Conservation (phyloP, 2,113 vertebrate genomes). For the Etheostoma cragini region DNA sequence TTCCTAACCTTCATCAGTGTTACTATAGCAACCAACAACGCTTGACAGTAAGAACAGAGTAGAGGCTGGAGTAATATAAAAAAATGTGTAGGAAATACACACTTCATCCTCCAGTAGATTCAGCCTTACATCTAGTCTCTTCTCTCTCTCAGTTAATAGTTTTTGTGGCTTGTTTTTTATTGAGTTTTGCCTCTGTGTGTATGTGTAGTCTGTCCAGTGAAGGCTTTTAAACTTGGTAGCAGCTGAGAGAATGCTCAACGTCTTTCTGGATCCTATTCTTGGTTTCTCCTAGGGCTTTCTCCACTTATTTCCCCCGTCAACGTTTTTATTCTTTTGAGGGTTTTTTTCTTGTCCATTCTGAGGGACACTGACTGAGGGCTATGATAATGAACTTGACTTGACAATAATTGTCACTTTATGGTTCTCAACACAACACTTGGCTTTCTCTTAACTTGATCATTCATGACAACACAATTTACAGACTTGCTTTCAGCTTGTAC, state of each 20-base stretch:
- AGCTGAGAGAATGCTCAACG: not conserved
- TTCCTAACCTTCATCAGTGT: not conserved
- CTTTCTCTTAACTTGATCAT: not conserved
- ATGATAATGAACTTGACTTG: not conserved
- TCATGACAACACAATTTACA: not conserved
- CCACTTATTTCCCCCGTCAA: not conserved
- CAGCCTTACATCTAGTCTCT: not conserved
- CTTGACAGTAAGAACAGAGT: not conserved
- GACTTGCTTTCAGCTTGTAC: not conserved
- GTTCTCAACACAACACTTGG: not conserved
- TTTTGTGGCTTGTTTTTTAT: not conserved
- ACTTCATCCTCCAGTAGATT: constrained; percentile 1
- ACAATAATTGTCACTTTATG: not conserved
- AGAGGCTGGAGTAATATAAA: no score
- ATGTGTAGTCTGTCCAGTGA: not conserved
- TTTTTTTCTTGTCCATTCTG: not conserved
- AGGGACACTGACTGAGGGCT: not conserved
- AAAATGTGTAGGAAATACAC: no score
- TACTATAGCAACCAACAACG: not conserved
- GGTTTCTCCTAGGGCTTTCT: not conserved
- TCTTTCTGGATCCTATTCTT: not conserved
- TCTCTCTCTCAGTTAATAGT: not conserved
- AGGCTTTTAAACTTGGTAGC: not conserved
- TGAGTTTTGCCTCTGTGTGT: not conserved
- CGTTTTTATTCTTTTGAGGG: not conserved